Base-by-base conservation (phyloP, 2,888 invertebrate genomes). In the Chromoteleia sp. region DNA sequence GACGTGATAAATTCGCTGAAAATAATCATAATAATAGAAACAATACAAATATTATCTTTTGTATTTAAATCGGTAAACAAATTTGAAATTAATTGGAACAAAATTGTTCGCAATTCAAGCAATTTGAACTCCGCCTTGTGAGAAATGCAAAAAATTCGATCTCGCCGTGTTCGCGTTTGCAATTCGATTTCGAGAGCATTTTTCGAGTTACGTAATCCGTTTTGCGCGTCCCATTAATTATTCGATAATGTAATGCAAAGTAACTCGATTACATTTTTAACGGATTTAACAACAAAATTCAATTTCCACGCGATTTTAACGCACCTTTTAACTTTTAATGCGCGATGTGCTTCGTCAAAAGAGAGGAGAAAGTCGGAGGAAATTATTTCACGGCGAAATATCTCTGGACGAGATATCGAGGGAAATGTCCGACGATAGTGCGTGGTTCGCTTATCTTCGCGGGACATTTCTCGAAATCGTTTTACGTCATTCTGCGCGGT, bases 181-280 rank as follows among this genome's bases (percentile, higher is more conserved):
- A 17, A 43, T 59, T 61, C 33, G n/a, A 8, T 14, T 4, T 6
- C 30, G 52, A 29, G 15, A 15, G 7, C 8, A 10, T 41, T 50
- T 67, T 67, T 41, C 17, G 17, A 36, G 14, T 41, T 15, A 5
- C 33, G 39, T 50, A 59, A 59, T 71, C 50, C 56, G 15, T 59
- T 59, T 71, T 41, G 39, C 29, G 33, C 56, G 48, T 43, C 15
- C 70, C 21, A 12, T 41, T 73, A 74, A 54, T 74, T 43, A 56
- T 63, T 21, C 73, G 21, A 33, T 54, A 63, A 61, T 74, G 54
- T 54, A 45, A 63, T 45, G 63, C 52, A 10, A 41, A 41, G 52
- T 61, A 45, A 74, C 43, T 54, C 43, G 45, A 74, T 74, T 33
- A 15, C 5, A 33, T 54, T 74, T 74, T 74, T 74, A 63, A 74